phyloP scores from a whole-genome alignment of 2,113 vertebrate genomes.

The Sylvia atricapilla region DNA sequence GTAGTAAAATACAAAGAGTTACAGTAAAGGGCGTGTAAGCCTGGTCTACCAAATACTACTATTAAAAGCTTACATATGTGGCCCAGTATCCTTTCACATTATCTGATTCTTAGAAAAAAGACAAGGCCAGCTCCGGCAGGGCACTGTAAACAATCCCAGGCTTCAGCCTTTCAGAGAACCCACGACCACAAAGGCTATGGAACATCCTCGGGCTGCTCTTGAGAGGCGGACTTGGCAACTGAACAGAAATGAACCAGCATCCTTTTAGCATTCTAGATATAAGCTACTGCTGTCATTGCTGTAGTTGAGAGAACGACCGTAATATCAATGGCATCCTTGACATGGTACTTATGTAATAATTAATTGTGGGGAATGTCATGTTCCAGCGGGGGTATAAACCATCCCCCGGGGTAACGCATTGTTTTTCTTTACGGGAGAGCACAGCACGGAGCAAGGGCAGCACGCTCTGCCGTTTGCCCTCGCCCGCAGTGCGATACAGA shows the following conservation, averaged over 20 bases:
- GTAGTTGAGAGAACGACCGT: not conserved
- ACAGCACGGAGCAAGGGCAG: not conserved
- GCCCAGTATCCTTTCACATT: not conserved
- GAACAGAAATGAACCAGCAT: not conserved
- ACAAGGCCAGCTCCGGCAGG: not conserved
- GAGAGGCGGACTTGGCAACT: not conserved
- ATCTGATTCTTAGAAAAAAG: not conserved
- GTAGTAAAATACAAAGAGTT: not conserved
- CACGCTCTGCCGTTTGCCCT: rapidly evolving
- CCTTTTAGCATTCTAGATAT: not conserved
- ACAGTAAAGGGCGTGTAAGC: not conserved
- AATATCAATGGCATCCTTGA: not conserved
- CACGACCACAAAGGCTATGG: rapidly evolving
- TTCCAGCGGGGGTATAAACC: not conserved
- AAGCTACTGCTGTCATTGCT: not conserved
- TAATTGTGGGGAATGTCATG: not conserved
- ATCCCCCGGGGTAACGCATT: rapidly evolving
- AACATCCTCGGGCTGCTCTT: not conserved
- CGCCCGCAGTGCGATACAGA: rapidly evolving
- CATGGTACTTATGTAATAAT: not conserved
- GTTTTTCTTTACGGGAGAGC: no score
- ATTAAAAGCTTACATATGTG: not conserved
- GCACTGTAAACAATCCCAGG: not conserved
- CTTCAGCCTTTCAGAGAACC: not conserved
- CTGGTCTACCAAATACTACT: not conserved